These are phyloP conservation scores for Myxocyprinus asiaticus DNA, from an alignment of 2,113 vertebrate genomes.

Conservation along the genomic window DNA sequence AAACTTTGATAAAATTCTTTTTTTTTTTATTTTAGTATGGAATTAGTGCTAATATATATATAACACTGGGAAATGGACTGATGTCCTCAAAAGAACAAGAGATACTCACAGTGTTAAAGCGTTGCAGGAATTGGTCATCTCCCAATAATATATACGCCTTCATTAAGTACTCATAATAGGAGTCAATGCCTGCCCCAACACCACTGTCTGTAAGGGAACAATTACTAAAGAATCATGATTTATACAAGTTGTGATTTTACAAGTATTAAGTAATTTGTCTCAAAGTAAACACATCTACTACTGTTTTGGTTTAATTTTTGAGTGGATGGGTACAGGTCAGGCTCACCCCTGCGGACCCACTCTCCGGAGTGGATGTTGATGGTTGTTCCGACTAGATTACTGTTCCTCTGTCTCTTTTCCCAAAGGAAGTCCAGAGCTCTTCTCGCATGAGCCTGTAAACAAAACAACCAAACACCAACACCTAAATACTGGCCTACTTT, in stretches of 20 bases:
- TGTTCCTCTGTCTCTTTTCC: constrained; percentile 97
- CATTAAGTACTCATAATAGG: constrained; percentile 96
- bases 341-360: constrained; percentile 82
- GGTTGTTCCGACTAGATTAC: constrained; percentile 96
- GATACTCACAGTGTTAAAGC: constrained; percentile 93
- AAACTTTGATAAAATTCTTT: too few species aligned
- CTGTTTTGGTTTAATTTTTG: not conserved
- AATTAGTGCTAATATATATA: too few species aligned
- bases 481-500: constrained; percentile 9
- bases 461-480: constrained; percentile 30
- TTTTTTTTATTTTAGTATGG: too few species aligned
- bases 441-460: constrained; percentile 86
- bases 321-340: too few species aligned
- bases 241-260: not conserved
- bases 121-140: constrained; percentile 93
- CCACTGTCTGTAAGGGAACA: constrained; percentile 84
- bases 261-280: not conserved
- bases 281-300: not conserved
- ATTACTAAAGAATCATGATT: not conserved
- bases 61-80: too few species aligned
- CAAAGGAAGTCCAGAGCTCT: constrained; percentile 97
- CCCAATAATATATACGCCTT: constrained; percentile 97
- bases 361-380: constrained; percentile 99
- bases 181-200: constrained; percentile 97
- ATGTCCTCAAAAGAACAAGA: too few species aligned